Base-by-base conservation (phyloP, 2,888 invertebrate species). In the Hypena proboscidalis region DNA sequence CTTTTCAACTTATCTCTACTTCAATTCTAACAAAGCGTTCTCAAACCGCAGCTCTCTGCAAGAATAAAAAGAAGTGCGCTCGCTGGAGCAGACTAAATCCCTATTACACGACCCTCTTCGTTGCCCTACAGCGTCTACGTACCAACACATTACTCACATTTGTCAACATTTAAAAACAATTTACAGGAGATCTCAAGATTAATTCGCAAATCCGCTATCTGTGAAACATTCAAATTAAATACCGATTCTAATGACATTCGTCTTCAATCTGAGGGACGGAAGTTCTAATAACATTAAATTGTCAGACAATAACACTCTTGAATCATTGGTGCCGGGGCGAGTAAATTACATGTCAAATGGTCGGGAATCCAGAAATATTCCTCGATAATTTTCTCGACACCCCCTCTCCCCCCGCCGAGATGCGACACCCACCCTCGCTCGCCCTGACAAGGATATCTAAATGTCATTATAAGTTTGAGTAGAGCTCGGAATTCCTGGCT, bases 401-500 rank as follows among this genome's bases (percentile, higher is more conserved):
- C 27, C 38, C 45, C 31, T 31, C 40, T 35, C 29, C 6, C 40
- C 43, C 36, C 69, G 65, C 70, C 67, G 72, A 80, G 83, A 83
- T 43, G 43, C 41, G 44, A 37, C 54, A 4, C 49, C 46, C 42
- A 4, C 44, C 46, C 33, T 45, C 33, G 17, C 36, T 48, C 34
- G 33, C 38, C 70, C 65, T 83, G 84, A 85, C 86, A 84, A 79
- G 82, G 84, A 85, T 85, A 86, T 87, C 85, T 81, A 89, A 89
- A 90, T 87, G 85, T 87, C 88, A 87, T 88, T 89, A 88, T 85
- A 87, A 89, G 85, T 89, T 88, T 77, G 77, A 81, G 79, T 69
- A 73, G 72, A 76, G 70, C 67, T 62, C 70, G 71, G 74, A 74
- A 80, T 79, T 79, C 73, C 73, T 74, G 61, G 67, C 77, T 67